phyloP scores from a whole-genome alignment of 2,888 invertebrate species.

The Elmis aenea region DNA sequence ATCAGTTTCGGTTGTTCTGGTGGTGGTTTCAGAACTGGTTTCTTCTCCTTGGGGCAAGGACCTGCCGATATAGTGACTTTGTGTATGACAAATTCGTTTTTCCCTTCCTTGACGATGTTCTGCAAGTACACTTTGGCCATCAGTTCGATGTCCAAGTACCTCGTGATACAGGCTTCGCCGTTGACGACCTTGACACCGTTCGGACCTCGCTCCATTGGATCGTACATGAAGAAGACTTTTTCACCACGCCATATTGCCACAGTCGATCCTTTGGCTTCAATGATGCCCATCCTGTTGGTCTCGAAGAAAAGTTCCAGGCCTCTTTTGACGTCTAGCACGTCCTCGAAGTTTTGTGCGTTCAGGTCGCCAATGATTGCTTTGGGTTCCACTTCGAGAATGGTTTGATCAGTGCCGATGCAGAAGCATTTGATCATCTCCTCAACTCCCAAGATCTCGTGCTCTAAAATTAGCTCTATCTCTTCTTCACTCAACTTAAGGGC shows the following conservation, averaged over 20 bases:
- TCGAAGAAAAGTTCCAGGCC: conserved; percentile 43
- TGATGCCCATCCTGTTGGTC: conserved; percentile 37
- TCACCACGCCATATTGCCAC: conserved; percentile 47
- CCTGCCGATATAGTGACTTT: conserved; percentile 27
- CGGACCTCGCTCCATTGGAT: conserved; percentile 47
- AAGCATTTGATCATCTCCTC: conserved; percentile 36
- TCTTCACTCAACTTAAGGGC: conserved; percentile 27
- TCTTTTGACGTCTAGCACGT: conserved; percentile 36
- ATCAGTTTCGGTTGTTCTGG: conserved; percentile 4
- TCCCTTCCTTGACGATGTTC: conserved; percentile 37
- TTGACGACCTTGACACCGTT: conserved; percentile 35
- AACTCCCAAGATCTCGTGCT: conserved; percentile 31
- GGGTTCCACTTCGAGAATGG: conserved; percentile 36
- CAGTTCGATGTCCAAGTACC: conserved; percentile 34
- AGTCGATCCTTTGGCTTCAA: conserved; percentile 38
- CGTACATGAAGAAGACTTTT: conserved; percentile 46
- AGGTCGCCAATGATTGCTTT: conserved; percentile 40
- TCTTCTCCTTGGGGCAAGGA: conserved; percentile 31
- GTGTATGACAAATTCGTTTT: conserved; percentile 37
- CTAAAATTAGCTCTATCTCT: conserved; percentile 34
- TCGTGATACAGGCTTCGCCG: conserved; percentile 43
- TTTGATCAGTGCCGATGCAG: conserved; percentile 40
- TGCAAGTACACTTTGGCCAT: conserved; percentile 34
- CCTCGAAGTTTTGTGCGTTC: conserved; percentile 31
- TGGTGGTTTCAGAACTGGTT: conserved; percentile 24